Conservation (phyloP, 2,797 vertebrate genomes). For the Micrastur ruficollis region DNA sequence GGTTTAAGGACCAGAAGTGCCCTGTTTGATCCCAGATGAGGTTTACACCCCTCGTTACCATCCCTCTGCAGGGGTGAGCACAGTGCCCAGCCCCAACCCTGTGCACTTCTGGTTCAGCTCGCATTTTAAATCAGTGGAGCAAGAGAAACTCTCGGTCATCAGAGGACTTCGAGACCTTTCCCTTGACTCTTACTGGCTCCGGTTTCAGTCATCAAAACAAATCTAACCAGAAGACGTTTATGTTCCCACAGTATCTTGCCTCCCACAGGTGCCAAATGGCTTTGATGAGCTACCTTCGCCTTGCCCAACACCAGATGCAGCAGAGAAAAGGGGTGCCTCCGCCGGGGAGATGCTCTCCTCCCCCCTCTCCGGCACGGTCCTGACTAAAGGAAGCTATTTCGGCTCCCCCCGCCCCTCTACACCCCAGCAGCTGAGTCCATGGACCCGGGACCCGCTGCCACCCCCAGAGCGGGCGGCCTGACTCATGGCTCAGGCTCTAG, state of each 20-base stretch:
- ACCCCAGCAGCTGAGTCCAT: fast-evolving
- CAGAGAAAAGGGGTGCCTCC: background rate
- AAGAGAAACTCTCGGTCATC: background rate
- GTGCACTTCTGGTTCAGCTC: background rate
- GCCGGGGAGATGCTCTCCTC: background rate
- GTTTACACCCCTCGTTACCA: background rate
- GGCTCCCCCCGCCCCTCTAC: background rate
- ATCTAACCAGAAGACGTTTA: background rate
- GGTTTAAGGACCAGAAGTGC: fast-evolving
- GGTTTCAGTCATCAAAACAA: fast-evolving
- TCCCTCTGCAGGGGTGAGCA: background rate
- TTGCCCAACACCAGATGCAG: background rate
- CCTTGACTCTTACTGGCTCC: fast-evolving
- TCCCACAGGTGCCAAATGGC: background rate
- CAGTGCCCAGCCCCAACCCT: fast-evolving
- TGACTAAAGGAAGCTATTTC: background rate
- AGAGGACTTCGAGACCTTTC: background rate
- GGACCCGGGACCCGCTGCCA: background rate
- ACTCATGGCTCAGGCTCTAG: background rate
- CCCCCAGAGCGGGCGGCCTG: background rate
- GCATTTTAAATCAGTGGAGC: fast-evolving
- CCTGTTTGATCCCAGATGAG: fast-evolving
- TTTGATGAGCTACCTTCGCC: background rate
- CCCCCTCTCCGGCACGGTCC: background rate
- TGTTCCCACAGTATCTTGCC: background rate